phyloP scores from a whole-genome alignment of 2,113 vertebrate species.

The Natator depressus region DNA sequence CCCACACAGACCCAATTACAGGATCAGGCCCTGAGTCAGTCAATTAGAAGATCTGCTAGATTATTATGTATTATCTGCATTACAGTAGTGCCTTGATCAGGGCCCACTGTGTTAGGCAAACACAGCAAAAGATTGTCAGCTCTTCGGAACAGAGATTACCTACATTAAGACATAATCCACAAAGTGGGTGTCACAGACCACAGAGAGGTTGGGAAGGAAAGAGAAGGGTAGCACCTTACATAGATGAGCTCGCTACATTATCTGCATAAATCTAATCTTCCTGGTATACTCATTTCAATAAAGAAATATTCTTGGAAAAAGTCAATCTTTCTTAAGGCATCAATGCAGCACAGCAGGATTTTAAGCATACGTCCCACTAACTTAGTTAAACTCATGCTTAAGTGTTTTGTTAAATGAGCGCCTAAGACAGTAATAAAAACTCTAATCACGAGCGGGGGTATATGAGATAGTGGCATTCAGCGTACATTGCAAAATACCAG shows the following conservation, averaged over 20 bases:
- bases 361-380: background rate
- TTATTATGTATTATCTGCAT: too few relatives aligned
- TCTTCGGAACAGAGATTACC: background rate
- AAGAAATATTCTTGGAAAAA: background rate
- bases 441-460: rapidly evolving
- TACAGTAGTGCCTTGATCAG: too few relatives aligned
- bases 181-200: background rate
- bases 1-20: background rate
- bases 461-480: rapidly evolving
- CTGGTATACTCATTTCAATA: background rate
- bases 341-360: background rate
- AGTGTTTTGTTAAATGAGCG: background rate
- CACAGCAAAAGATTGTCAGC: background rate
- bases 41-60: too few relatives aligned
- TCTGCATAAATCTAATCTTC: background rate
- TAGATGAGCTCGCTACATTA: background rate
- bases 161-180: background rate
- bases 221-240: background rate
- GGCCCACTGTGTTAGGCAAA: background rate
- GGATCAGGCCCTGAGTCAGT: background rate
- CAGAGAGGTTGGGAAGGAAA: background rate
- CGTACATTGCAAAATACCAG: rapidly evolving
- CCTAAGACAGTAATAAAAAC: background rate
- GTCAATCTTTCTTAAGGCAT: background rate
- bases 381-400: rapidly evolving